Conservation (phyloP, 2,113 vertebrate species). For the Catharus bicknelli region DNA sequence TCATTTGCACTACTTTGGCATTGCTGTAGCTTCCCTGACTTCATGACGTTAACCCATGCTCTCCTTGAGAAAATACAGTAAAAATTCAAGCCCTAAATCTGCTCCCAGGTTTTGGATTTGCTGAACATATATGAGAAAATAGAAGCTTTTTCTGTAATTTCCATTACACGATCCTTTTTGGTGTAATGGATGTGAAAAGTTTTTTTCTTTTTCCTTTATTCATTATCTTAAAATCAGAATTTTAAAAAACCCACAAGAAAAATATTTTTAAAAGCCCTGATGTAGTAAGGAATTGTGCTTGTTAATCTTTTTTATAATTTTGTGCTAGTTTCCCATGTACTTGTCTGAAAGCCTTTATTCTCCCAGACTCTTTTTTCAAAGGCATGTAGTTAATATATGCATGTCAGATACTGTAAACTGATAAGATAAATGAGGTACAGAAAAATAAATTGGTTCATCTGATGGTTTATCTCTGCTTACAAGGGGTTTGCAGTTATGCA, state of each 20-base stretch:
- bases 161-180: not conserved
- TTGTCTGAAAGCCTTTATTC: slow-evolving; percentile 16
- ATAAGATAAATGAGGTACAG: slow-evolving; percentile 18
- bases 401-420: not conserved
- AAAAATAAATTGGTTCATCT: not conserved
- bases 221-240: not conserved
- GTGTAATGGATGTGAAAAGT: not conserved
- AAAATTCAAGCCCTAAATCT: not conserved
- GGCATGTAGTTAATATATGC: not conserved
- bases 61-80: not conserved
- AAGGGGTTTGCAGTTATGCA: not conserved
- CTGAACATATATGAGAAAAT: not conserved
- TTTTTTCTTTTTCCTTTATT: not conserved
- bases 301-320: slow-evolving; percentile 29
- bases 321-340: not conserved
- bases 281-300: not conserved
- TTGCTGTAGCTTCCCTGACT: not conserved
- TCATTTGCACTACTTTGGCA: not conserved
- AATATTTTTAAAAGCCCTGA: not conserved
- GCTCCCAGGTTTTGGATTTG: not conserved
- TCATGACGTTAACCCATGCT: not conserved
- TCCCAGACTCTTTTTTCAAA: slow-evolving; percentile 21
- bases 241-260: not conserved
- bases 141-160: not conserved
- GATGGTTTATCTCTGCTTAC: not conserved